A percentile compares a stretch with the other conserved stretches of the same genome.
phyloP scores from a whole-genome alignment of 2,797 vertebrate genomes.

The Neosilurus mollespiculum region DNA sequence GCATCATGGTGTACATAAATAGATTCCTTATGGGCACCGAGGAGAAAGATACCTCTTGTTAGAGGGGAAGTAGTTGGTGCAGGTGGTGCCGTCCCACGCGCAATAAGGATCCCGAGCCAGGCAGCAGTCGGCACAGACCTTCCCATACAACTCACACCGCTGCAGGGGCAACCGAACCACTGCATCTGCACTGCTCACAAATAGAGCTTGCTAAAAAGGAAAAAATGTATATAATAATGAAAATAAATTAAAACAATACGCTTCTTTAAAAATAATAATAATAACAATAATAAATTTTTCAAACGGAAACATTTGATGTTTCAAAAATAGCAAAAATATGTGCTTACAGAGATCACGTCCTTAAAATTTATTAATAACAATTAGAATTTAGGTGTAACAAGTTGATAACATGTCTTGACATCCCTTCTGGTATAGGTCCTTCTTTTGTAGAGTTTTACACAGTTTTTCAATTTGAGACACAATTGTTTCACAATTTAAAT shows the following conservation, averaged over 20 bases:
- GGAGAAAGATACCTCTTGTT: slow-evolving; percentile 65
- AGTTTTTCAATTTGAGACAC: too few species aligned
- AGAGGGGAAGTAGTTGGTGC: slow-evolving; percentile 73
- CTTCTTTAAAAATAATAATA: too few species aligned
- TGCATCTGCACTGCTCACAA: slow-evolving; percentile 79
- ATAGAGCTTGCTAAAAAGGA: slow-evolving; percentile 82
- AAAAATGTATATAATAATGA: neutral
- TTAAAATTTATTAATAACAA: neutral
- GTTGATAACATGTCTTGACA: neutral
- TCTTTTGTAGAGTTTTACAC: too few species aligned
- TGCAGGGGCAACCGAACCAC: slow-evolving; percentile 86
- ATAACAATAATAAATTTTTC: too few species aligned
- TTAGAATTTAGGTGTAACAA: neutral
- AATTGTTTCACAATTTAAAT: too few species aligned
- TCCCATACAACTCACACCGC: slow-evolving; percentile 86
- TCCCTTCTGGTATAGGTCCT: too few species aligned
- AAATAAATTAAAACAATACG: too few species aligned
- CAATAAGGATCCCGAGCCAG: slow-evolving; percentile 94
- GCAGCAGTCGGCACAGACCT: slow-evolving; percentile 90
- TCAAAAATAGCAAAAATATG: neutral
- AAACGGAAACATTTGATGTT: too few species aligned
- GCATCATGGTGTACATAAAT: neutral
- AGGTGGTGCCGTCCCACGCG: slow-evolving; percentile 85
- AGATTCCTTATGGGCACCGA: neutral
- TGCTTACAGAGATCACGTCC: neutral